Evolutionary conservation across 2,888 invertebrate species (phyloP), one percentile per base, ranked within the genome.

Genomic region (Amorpha juglandis): DNA sequence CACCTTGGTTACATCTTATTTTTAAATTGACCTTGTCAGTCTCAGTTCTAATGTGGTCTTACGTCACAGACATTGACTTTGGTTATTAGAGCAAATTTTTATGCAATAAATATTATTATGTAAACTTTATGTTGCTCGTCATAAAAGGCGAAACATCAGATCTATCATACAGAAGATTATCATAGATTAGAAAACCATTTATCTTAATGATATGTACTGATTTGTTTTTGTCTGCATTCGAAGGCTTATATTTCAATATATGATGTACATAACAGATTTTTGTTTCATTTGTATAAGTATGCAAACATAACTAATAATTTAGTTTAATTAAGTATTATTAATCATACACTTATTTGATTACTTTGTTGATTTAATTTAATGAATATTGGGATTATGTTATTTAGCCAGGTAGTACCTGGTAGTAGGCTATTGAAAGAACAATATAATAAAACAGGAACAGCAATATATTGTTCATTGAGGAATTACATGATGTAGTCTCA

Each of bases 11-110:
- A 72, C 70, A 70, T 71, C 76, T 81, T 87, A 89, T 89, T 90
- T 90, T 82, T 90, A 89, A 82, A 84, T 84, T 89, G 91, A 91
- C 92, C 92, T 92, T 92, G 92, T 84, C 76, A 71, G 76, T 86
- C 87, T 84, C 78, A 86, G 82, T 78, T 78, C 73, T 78, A 77
- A 78, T 78, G 77, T 84, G 81, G 79, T 89, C 91, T 92, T 92
- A 92, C 92, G 92, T 92, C 92, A 92, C 73, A 71, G 66, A 58
- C 69, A 68, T 52, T 79, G 79, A 70, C 65, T 67, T 42, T 66
- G 69, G 35, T 50, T 65, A 64, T 21, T 65, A 33, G 16, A 65
- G 58, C 21, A 58, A 27, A 58, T 65, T 65, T 65, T 65, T 48
- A 65, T 21, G 64, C 69, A 63, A 19, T 64, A 35, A 35, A 58